Evolutionary conservation across 1,140 invertebrate genomes (phyloP).

Genomic region (Phymastichus coffea): DNA sequence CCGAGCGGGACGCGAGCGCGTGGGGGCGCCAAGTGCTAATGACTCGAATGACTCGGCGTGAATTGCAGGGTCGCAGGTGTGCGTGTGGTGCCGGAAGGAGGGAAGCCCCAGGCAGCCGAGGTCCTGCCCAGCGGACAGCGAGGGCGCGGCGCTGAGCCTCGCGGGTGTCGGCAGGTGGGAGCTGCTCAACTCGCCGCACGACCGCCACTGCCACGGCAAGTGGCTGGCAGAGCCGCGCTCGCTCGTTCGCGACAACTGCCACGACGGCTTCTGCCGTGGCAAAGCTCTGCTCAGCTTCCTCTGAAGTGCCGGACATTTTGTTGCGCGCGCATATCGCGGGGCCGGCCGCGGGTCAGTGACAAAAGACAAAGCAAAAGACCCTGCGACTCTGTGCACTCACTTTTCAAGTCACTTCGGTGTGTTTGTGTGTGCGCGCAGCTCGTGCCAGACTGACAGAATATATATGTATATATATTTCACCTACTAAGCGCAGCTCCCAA

Average conservation of each 20-base stretch:
- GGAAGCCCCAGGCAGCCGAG: background rate
- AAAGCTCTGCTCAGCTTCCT: constrained; percentile 2
- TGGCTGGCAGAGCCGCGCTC: constrained; percentile 42
- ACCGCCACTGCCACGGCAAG: constrained; percentile 18
- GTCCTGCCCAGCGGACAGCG: background rate
- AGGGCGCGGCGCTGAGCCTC: background rate
- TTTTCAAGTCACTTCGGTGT: no score
- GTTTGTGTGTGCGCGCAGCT: no score
- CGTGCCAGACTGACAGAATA: no score
- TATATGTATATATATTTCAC: no score
- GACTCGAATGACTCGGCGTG: background rate
- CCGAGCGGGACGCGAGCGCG: no score
- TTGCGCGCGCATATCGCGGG: background rate
- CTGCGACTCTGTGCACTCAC: no score
- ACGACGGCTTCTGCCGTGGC: background rate
- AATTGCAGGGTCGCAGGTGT: constrained; percentile 17
- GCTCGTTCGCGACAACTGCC: background rate
- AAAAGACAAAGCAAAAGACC: no score
- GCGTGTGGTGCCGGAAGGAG: constrained; percentile 1
- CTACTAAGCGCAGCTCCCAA: no score
- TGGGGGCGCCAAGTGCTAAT: no score
- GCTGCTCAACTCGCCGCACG: background rate
- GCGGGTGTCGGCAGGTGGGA: constrained; percentile 20
- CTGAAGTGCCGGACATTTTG: background rate
- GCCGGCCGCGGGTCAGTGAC: no score